phyloP scores from a whole-genome alignment of 1,140 invertebrate genomes.

The Dendrolimus punctatus region DNA sequence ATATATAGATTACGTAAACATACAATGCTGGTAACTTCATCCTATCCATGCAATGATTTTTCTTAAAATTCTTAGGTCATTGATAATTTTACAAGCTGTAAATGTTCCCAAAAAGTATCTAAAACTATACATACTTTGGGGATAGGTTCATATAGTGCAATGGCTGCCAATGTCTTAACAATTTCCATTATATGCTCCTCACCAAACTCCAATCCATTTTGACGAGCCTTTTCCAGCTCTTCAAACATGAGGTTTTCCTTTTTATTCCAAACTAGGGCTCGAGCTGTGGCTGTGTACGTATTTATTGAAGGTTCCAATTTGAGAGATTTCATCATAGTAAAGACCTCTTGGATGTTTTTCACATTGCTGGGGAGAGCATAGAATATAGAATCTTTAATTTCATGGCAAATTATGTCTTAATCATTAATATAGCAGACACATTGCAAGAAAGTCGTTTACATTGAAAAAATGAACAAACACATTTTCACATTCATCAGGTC shows the following conservation, averaged over 20 bases:
- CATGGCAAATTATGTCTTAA: too few relatives aligned
- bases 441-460: too few relatives aligned
- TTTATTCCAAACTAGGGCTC: slow-evolving; percentile 65
- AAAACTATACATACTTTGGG: slow-evolving; percentile 35
- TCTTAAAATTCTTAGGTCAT: too few relatives aligned
- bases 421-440: too few relatives aligned
- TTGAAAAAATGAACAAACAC: too few relatives aligned
- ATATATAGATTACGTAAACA: background rate
- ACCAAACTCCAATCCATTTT: slow-evolving; percentile 34
- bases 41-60: background rate
- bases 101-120: slow-evolving; percentile 4
- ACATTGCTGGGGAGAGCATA: slow-evolving; percentile 39
- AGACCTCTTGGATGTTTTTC: slow-evolving; percentile 53
- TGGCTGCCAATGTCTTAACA: slow-evolving; percentile 50
- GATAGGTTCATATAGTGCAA: slow-evolving; percentile 32
- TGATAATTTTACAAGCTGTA: too few relatives aligned
- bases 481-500: too few relatives aligned
- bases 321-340: slow-evolving; percentile 69
- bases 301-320: slow-evolving; percentile 61
- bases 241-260: slow-evolving; percentile 53
- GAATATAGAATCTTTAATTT: background rate
- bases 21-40: background rate
- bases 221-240: slow-evolving; percentile 31
- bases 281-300: slow-evolving; percentile 63
- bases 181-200: slow-evolving; percentile 70